Percentiles rank a stretch among this genome's conserved stretches.
Conservation (phyloP, 1,140 invertebrate species). For the Hesperophylax magnus region DNA sequence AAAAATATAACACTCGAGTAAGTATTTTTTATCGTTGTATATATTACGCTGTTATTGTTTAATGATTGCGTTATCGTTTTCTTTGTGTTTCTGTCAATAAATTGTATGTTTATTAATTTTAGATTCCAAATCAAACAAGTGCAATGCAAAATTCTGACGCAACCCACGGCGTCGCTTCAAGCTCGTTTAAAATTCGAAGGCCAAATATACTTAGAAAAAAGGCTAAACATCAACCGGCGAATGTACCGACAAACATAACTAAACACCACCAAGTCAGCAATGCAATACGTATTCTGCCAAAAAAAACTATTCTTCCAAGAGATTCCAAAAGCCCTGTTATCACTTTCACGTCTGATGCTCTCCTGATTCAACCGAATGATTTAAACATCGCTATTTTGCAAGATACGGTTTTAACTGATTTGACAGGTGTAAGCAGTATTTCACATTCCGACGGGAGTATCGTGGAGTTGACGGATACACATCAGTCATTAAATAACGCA, state of each 20-base stretch:
- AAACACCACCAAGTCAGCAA: not conserved
- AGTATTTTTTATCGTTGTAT: constrained; percentile 15
- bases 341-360: not conserved
- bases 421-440: not conserved
- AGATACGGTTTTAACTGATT: not conserved
- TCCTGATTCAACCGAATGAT: not conserved
- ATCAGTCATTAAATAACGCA: too few relatives aligned
- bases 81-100: constrained; percentile 9
- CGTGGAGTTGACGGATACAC: not conserved
- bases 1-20: constrained; percentile 40
- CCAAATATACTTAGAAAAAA: constrained; percentile 51
- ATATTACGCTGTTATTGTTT: not conserved
- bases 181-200: constrained; percentile 49
- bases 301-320: not conserved
- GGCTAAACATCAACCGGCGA: constrained; percentile 3
- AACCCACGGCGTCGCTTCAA: constrained; percentile 34
- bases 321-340: constrained; percentile 4
- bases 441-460: not conserved
- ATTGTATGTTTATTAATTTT: constrained; percentile 11
- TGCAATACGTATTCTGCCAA: not conserved
- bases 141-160: constrained; percentile 49
- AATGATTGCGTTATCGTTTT: not conserved
- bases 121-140: constrained; percentile 43
- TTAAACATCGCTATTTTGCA: not conserved
- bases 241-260: not conserved